Percentiles rank a stretch among this genome's conserved stretches.
phyloP scores from a whole-genome alignment of 1,140 invertebrate species.

The Cheumatopsyche charites region DNA sequence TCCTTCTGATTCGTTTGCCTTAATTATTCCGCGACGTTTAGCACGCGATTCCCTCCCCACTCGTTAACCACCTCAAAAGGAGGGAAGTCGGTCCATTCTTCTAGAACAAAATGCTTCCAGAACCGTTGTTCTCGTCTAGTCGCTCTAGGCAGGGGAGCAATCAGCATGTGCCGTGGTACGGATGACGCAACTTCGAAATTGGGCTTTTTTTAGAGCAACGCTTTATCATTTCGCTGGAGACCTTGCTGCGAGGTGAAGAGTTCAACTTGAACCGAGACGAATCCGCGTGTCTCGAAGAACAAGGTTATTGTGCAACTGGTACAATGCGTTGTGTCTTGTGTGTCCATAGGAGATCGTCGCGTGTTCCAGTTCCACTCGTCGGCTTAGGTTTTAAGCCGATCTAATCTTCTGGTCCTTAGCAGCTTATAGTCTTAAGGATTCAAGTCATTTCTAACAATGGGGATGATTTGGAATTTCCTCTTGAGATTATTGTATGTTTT shows the following conservation, averaged over 20 bases:
- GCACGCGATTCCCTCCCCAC: neutral
- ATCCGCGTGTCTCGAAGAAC: neutral
- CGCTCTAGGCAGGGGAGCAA: neutral
- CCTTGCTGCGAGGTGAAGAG: conserved; percentile 10
- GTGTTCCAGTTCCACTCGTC: too few relatives aligned
- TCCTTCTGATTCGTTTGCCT: conserved; percentile 13
- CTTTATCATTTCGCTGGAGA: conserved; percentile 1
- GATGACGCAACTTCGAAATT: neutral
- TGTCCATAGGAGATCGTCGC: too few relatives aligned
- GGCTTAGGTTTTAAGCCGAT: neutral
- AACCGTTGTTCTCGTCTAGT: neutral
- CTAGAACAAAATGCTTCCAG: neutral
- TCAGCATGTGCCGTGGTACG: neutral
- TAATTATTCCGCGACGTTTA: conserved; percentile 25
- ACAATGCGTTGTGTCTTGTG: too few relatives aligned
- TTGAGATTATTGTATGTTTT: too few relatives aligned
- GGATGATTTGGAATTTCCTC: too few relatives aligned
- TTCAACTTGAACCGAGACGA: neutral
- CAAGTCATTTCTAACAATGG: neutral
- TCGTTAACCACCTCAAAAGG: neutral
- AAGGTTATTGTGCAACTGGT: too few relatives aligned
- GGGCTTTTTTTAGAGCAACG: neutral
- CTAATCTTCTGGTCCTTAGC: neutral
- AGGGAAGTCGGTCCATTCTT: neutral
- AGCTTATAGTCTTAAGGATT: neutral